Conservation (phyloP, 1,140 invertebrate genomes). For the Battus philenor region DNA sequence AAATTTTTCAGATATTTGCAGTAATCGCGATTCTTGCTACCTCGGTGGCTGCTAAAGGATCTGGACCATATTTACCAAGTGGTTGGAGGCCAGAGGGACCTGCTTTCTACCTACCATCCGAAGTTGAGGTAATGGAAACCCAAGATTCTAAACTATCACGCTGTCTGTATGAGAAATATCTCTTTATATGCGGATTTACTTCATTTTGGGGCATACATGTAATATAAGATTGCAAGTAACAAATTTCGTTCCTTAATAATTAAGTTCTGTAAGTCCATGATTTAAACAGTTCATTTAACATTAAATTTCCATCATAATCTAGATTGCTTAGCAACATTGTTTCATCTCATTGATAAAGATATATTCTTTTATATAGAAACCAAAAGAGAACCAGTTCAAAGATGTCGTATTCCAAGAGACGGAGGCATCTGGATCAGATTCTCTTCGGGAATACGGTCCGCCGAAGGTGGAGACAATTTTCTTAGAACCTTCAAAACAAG, state of each 20-base stretch:
- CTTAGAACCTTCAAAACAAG: constrained; percentile 40
- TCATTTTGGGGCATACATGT: too few species aligned
- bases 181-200: too few species aligned
- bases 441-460: constrained; percentile 55
- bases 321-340: too few species aligned
- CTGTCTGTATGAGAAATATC: too few species aligned
- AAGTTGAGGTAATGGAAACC: constrained; percentile 52
- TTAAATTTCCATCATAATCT: too few species aligned
- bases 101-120: constrained; percentile 51
- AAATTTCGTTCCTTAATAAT: too few species aligned
- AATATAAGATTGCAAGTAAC: too few species aligned
- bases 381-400: constrained; percentile 31
- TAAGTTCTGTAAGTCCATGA: too few species aligned
- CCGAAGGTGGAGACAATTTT: constrained; percentile 37
- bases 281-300: too few species aligned
- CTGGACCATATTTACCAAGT: constrained; percentile 56
- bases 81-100: constrained; percentile 60
- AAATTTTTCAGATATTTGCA: constrained; percentile 43
- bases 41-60: constrained; percentile 38
- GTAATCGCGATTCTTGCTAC: constrained; percentile 31
- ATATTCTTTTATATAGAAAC: constrained; percentile 31
- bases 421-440: constrained; percentile 51
- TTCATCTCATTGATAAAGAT: too few species aligned
- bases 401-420: constrained; percentile 39
- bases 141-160: too few species aligned